These are phyloP conservation scores for Vimba vimba DNA, from an alignment of 2,113 vertebrate species.

Conservation along the genomic window DNA sequence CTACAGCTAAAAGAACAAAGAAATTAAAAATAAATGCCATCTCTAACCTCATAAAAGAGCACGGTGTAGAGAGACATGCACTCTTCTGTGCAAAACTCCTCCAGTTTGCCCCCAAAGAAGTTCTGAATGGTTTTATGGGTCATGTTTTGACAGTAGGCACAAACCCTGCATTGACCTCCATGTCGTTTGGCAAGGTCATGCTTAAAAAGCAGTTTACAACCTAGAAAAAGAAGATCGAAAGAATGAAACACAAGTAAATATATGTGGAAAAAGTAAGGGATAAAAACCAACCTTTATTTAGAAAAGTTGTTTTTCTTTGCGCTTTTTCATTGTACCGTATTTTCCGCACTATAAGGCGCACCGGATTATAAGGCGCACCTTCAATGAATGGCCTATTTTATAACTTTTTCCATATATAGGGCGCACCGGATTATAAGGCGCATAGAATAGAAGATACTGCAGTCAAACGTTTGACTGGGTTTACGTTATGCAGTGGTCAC, in stretches of 20 bases:
- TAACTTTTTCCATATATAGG: no score
- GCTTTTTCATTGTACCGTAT: background rate
- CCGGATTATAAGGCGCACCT: no score
- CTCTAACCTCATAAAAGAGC: constrained; percentile 88
- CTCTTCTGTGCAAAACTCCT: constrained; percentile 94
- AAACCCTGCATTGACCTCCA: constrained; percentile 85
- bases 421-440: no score
- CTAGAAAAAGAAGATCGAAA: constrained; percentile 65
- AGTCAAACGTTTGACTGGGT: no score
- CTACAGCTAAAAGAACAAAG: background rate
- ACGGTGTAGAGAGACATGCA: constrained; percentile 97
- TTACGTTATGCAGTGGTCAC: no score
- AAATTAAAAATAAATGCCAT: fast-evolving
- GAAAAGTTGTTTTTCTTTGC: background rate
- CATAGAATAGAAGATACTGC: no score
- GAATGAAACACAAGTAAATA: background rate
- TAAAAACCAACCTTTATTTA: background rate
- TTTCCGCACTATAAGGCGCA: no score
- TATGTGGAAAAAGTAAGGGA: background rate
- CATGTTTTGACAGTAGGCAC: constrained; percentile 90
- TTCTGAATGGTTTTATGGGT: constrained; percentile 87
- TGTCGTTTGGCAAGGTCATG: constrained; percentile 83
- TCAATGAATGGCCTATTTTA: no score
- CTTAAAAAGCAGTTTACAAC: constrained; percentile 91
- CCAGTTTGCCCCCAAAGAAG: constrained; percentile 87